A percentile compares a stretch with the other conserved stretches of the same genome.
phyloP scores from a whole-genome alignment of 2,888 invertebrate species.

The Nomada flava region DNA sequence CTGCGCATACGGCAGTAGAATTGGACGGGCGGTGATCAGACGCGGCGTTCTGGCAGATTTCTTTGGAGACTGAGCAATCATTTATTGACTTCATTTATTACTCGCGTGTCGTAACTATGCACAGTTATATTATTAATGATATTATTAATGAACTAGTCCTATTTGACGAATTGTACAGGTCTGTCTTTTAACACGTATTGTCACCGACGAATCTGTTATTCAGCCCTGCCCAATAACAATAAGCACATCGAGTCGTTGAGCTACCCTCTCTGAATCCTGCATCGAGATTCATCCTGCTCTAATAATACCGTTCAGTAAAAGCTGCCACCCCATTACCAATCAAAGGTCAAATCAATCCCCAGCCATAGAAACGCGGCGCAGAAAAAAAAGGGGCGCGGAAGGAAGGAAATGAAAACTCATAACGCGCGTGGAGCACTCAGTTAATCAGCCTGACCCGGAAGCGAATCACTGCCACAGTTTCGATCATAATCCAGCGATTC shows the following conservation, averaged over 20 bases:
- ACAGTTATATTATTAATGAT: no score
- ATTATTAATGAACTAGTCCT: no score
- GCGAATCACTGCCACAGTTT: constrained; percentile 58
- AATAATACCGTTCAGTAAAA: constrained; percentile 26
- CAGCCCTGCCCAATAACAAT: not conserved
- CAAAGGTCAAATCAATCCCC: constrained; percentile 53
- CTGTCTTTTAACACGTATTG: no score
- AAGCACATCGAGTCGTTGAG: not conserved
- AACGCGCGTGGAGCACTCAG: constrained; percentile 37
- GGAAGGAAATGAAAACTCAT: constrained; percentile 15
- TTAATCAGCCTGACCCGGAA: constrained; percentile 51
- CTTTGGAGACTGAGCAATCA: not conserved
- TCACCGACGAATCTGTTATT: no score
- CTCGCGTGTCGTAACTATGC: no score
- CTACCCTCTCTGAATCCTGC: not conserved
- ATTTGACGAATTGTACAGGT: no score
- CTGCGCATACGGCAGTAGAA: not conserved
- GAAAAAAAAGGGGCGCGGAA: not conserved
- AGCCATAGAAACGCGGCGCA: not conserved
- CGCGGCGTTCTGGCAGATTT: not conserved
- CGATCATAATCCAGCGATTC: constrained; percentile 53
- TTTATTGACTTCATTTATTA: not conserved
- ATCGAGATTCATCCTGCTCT: not conserved
- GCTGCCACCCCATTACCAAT: constrained; percentile 51
- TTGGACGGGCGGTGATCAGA: not conserved